Evolutionary conservation across 2,113 vertebrate species (phyloP).

Genomic region (Nibea albiflora): DNA sequence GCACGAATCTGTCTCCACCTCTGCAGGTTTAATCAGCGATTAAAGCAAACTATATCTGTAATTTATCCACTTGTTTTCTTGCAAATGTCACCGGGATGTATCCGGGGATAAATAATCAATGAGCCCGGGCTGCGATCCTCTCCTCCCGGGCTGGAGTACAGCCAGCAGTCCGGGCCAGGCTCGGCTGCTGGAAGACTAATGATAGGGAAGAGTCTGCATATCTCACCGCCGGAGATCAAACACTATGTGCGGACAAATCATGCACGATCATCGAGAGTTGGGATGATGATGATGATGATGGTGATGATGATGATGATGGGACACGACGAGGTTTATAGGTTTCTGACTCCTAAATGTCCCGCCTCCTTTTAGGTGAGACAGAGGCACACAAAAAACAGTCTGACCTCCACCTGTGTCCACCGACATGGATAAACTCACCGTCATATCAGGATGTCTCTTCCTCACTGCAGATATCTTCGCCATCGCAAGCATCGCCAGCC

Average conservation of each 20-base stretch:
- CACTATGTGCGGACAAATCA: constrained; percentile 16
- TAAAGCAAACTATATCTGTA: neutral
- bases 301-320: neutral
- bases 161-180: constrained; percentile 43
- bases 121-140: constrained; percentile 24
- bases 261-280: neutral
- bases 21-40: neutral
- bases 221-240: neutral
- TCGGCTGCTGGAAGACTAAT: neutral
- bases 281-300: too few relatives aligned
- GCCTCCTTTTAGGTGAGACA: constrained; percentile 51
- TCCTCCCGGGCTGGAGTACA: constrained; percentile 43
- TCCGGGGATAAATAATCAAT: neutral
- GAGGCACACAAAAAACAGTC: constrained; percentile 28
- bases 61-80: too few relatives aligned
- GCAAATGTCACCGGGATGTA: constrained; percentile 15
- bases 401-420: constrained; percentile 17
- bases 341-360: constrained; percentile 50
- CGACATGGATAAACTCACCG: constrained; percentile 96
- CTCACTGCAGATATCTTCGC: constrained; percentile 96
- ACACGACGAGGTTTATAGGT: neutral
- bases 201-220: neutral
- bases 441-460: constrained; percentile 97
- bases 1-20: constrained; percentile 6
- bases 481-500: constrained; percentile 95